Conservation (phyloP, 2,113 vertebrate species). For the Kryptolebias marmoratus region DNA sequence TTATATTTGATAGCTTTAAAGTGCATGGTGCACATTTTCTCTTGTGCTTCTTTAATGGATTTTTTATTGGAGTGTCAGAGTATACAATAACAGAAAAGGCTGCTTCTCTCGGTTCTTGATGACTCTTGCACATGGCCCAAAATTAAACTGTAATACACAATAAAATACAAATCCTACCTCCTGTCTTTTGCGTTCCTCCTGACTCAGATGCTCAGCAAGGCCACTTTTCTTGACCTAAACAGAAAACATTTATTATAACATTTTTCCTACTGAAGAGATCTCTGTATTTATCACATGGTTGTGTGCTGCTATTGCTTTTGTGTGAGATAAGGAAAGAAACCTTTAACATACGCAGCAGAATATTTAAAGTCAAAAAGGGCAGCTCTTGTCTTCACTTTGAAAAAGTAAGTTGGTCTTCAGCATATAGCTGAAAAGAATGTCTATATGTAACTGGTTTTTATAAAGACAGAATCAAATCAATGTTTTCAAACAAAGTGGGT, state of each 20-base stretch:
- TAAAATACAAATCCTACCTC: constrained; percentile 82
- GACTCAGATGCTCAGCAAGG: constrained; percentile 82
- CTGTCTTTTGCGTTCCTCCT: constrained; percentile 94
- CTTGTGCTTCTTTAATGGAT: constrained; percentile 3
- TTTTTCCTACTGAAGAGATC: not conserved
- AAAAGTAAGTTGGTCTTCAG: too few relatives aligned
- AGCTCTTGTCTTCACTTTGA: too few relatives aligned
- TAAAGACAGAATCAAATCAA: not conserved
- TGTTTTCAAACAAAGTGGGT: not conserved
- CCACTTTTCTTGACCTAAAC: constrained; percentile 91
- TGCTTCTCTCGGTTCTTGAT: not conserved
- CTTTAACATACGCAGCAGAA: constrained; percentile 7
- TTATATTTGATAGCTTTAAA: not conserved
- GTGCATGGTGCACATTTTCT: not conserved
- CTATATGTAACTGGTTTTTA: not conserved
- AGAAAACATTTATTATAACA: constrained; percentile 8
- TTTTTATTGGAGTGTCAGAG: constrained; percentile 21
- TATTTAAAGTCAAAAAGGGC: too few relatives aligned
- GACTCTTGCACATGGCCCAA: not conserved
- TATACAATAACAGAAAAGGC: constrained; percentile 18
- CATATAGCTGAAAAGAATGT: too few relatives aligned
- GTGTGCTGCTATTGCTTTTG: not conserved
- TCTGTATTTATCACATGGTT: not conserved
- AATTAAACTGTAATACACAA: not conserved
- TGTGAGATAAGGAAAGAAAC: constrained; percentile 24